Base-by-base conservation (phyloP, 2,888 invertebrate genomes). In the Drosophila helvetica region DNA sequence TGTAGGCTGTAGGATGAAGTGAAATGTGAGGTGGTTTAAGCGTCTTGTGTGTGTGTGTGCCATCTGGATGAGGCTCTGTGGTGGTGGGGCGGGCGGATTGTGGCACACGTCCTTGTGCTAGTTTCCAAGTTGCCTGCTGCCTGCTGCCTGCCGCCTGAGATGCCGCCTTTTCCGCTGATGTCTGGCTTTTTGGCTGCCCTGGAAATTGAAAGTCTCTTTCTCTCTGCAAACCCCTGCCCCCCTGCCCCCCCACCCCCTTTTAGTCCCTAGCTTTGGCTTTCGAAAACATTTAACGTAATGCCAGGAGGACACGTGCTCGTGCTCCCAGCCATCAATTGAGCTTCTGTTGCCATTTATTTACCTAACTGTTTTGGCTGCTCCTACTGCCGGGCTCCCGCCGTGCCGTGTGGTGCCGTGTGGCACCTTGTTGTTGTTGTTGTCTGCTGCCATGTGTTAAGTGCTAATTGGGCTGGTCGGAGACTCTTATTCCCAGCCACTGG, bases 161-260 rank as follows among this genome's bases (percentile, higher is more conserved):
- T 38, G 38, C 38, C 38, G 38, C 7, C n/a, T 38, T 38, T 82
- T 79, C 75, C 69, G 86, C 86, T 88, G 88, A 86, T 78, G 83
- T 80, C 71, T 88, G 82, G 75, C 87, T 86, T 84, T 84, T 88
- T 84, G 85, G 81, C 87, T 84, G 78, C 59, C 69, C 57, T 71
- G 79, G 75, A 88, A 85, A 85, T 87, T 82, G 89, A 85, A 88
- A 85, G 89, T 88, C 80, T 88, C 80, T 78, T 67, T 77, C 62
- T 60, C 55, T 58, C 4, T 1, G 0, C 3, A 33, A 33, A 0
- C 33, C 4, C 4, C 33, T 15, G 69, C 58, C 25, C 15, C 10
- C 15, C 27, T 46, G n/a, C n/a, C 15, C 10, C 3, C 19, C 33
- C 6, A 0, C 25, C 48, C 18, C 25, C 9, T 52, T 25, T 15